Evolutionary conservation across 2,113 vertebrate species (phyloP).

Genomic region (Lampris megalopsis): DNA sequence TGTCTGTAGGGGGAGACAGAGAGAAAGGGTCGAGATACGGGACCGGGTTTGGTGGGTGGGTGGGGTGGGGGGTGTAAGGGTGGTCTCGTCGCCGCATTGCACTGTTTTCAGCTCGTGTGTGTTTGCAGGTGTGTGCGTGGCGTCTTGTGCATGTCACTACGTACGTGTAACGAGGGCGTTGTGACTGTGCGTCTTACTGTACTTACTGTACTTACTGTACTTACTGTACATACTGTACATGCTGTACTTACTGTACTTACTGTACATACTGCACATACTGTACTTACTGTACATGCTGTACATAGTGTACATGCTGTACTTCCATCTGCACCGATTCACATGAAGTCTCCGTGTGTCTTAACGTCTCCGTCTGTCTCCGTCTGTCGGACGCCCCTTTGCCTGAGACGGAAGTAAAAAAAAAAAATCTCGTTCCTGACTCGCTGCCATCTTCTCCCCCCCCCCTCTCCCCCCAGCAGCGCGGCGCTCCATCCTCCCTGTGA

Average conservation of each 20-base stretch:
- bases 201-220: too few relatives aligned
- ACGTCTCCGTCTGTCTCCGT: conserved; percentile 41
- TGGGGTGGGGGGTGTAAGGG: not conserved
- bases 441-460: conserved; percentile 28
- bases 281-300: too few relatives aligned
- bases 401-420: conserved; percentile 47
- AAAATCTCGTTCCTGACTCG: conserved; percentile 53
- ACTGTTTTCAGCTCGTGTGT: not conserved
- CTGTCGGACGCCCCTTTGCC: conserved; percentile 42
- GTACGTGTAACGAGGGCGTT: too few relatives aligned
- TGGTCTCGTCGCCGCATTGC: not conserved
- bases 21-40: conserved; percentile 1
- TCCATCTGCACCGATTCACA: conserved; percentile 10
- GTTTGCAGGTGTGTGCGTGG: conserved; percentile 21
- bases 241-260: too few relatives aligned
- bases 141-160: not conserved
- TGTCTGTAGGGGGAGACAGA: not conserved
- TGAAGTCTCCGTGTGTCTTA: conserved; percentile 28
- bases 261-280: too few relatives aligned
- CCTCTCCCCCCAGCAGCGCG: not conserved
- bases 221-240: too few relatives aligned
- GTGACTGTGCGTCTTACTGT: too few relatives aligned
- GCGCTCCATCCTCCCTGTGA: conserved; percentile 56
- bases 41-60: not conserved
- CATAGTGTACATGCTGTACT: too few relatives aligned